phyloP scores from a whole-genome alignment of 2,113 vertebrate species.

The Gymnobelideus leadbeateri region DNA sequence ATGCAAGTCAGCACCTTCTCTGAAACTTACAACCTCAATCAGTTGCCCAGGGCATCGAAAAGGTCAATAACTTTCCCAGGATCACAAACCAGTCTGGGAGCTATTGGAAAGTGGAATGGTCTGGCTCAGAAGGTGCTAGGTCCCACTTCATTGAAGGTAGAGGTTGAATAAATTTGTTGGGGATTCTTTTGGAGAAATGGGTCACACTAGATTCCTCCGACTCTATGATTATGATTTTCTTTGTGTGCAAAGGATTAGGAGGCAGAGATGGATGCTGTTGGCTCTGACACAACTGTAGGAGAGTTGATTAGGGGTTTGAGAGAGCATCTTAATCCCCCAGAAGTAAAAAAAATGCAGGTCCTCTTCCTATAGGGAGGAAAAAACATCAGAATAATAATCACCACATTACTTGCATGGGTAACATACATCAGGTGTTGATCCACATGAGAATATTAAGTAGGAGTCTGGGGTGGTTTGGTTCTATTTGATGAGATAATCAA shows the following conservation, averaged over 20 bases:
- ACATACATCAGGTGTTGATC: background rate
- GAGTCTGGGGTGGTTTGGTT: constrained; percentile 13
- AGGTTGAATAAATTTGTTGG: background rate
- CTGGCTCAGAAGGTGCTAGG: background rate
- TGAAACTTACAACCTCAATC: background rate
- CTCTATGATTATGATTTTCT: background rate
- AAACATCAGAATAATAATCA: background rate
- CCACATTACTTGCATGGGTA: background rate
- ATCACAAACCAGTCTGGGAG: background rate
- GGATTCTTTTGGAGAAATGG: background rate
- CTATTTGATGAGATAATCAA: constrained; percentile 33
- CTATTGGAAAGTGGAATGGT: background rate
- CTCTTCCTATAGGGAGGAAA: background rate
- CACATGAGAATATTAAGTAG: constrained; percentile 8
- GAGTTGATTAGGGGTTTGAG: background rate
- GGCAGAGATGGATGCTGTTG: background rate
- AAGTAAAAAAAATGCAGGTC: background rate
- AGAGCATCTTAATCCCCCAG: background rate
- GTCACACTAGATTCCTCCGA: background rate
- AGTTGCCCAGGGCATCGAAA: background rate
- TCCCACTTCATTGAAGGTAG: background rate
- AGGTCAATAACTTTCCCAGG: background rate
- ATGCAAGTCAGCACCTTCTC: background rate
- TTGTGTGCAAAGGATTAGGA: background rate
- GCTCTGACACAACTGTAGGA: background rate